These are phyloP conservation scores for Melikaiella ostensackeni DNA, from an alignment of 2,888 invertebrate species.

Conservation along the genomic window DNA sequence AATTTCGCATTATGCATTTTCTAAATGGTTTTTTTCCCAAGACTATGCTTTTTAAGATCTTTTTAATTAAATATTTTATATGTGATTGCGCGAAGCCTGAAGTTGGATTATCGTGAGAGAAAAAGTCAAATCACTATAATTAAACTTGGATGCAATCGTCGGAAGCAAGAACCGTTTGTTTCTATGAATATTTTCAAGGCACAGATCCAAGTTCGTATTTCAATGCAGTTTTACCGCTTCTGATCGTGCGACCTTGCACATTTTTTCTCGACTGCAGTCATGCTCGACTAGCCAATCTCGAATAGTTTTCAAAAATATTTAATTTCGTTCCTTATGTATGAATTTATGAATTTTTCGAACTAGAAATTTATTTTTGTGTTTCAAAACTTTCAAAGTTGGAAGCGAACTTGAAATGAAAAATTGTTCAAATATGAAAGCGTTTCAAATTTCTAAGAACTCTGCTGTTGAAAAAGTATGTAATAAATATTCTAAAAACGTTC, in stretches of 20 bases:
- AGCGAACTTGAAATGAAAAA: no score
- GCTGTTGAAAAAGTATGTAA: no score
- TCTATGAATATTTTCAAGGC: conserved; percentile 38
- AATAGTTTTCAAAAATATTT: not conserved
- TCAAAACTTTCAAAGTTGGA: no score
- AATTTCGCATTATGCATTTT: no score
- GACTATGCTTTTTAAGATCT: not conserved
- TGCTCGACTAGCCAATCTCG: not conserved
- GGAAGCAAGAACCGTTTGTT: conserved; percentile 34
- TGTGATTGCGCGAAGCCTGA: not conserved
- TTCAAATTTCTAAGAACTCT: no score
- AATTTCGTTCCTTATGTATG: no score
- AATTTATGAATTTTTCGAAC: no score
- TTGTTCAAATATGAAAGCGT: no score
- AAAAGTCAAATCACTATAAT: conserved; percentile 37
- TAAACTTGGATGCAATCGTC: conserved; percentile 25
- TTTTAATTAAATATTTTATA: not conserved
- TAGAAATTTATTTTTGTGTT: no score
- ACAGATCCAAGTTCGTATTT: conserved; percentile 34
- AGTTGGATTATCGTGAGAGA: not conserved
- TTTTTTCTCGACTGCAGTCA: conserved; percentile 11
- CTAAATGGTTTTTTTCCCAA: no score
- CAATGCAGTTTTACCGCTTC: conserved; percentile 31
- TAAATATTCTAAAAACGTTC: no score
- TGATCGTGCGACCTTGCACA: conserved; percentile 21